Evolutionary conservation across 2,113 vertebrate species (phyloP), one percentile per base, ranked within the genome.

Genomic region (Australoheros scitulus): DNA sequence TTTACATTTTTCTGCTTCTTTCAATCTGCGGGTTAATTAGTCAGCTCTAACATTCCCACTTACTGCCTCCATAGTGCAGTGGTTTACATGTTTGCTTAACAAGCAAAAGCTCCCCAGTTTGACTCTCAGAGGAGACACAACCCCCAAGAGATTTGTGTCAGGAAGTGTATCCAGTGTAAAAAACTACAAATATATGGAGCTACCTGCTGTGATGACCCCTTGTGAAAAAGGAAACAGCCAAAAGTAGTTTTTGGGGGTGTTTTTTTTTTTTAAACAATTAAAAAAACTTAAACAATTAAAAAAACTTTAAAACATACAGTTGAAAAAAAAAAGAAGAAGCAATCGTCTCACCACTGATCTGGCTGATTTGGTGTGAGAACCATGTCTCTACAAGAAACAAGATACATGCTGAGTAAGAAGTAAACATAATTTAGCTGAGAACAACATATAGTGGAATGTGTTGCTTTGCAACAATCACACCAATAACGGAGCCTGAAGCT

Each of bases 41-140:
- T 68, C 2, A 41, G 18, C 15, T 18, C 41, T 26, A 68, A 26
- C 41, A 18, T n/a, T 15, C 22, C 47, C 41, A 26, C 8, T 47
- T 4, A 0, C 3, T 26, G 64, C 13, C 64, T 68, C 0, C 41
- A 68, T 26, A 47, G 26, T 0, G 24, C 0, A 17, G 0, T 11
- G 2, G 38, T 47, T 47, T 13, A 26, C 63, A 68, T 22, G 3
- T 43, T 68, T 0, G 22, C 64, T 26, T 38, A 2, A 47, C 38
- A 65, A 65, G 22, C 8, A 17, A 65, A 11, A 47, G 38, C n/a
- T 17, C 38, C 63, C 38, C 38, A 26, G 64, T 26, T 68, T 68
- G 64, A 36, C 2, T 36, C 6, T 36, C 34, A 36, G 7, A 36
- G 34, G 34, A 36, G 34, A 36, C 1, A 2, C 7, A 68, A 18